Percentiles rank a stretch among this genome's conserved stretches.
These are phyloP conservation scores for Laupala kohalensis DNA, from an alignment of 1,140 invertebrate species.

Conservation along the genomic window DNA sequence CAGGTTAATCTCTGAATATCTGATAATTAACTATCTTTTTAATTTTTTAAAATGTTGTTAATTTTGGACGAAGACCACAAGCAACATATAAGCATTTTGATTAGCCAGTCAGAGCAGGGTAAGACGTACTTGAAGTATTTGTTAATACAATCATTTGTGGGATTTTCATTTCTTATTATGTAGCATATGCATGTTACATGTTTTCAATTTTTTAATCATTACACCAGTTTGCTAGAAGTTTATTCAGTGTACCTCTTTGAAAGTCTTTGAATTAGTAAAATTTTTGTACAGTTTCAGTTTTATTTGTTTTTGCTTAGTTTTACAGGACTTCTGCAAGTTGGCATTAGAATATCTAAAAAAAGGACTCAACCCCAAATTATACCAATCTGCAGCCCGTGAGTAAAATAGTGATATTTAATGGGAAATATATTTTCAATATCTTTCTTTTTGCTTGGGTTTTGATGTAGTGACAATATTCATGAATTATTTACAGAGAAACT, in stretches of 20 bases:
- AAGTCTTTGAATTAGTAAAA: not conserved
- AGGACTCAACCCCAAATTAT: constrained; percentile 43
- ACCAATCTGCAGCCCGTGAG: constrained; percentile 38
- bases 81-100: constrained; percentile 24
- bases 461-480: too few relatives aligned
- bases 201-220: not conserved
- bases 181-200: not conserved
- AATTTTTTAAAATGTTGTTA: constrained; percentile 8
- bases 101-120: constrained; percentile 25
- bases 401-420: constrained; percentile 9
- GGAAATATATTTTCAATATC: not conserved
- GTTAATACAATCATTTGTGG: not conserved
- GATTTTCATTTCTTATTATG: not conserved
- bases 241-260: not conserved
- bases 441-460: not conserved
- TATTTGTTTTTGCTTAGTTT: constrained; percentile 28
- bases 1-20: too few relatives aligned
- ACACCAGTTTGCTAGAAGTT: not conserved
- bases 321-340: constrained; percentile 50
- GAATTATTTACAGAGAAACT: constrained; percentile 34
- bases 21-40: not conserved
- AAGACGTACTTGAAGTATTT: constrained; percentile 6
- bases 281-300: too few relatives aligned
- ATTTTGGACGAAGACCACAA: constrained; percentile 25
- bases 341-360: constrained; percentile 44